Base-by-base conservation (phyloP, 2,888 invertebrate species). In the Ernsta delagoae region DNA sequence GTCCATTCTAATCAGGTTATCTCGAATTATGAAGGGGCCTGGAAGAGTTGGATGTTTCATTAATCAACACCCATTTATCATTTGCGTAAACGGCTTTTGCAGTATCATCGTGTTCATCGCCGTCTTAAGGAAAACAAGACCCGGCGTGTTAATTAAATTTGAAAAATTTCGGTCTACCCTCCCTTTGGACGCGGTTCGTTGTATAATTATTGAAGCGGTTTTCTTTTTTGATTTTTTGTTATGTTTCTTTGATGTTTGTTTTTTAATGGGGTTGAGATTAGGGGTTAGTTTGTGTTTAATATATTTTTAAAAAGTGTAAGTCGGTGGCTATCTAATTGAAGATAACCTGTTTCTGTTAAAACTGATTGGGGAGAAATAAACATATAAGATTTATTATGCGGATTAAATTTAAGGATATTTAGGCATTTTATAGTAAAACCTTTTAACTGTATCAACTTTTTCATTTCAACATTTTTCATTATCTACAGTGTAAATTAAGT, bases 1-100 rank as follows among this genome's bases (percentile, higher is more conserved):
- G 75, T 77, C 72, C 48, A 48, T 78, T 77, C 73, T 79, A 78
- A 80, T 79, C 77, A 74, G 72, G 74, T 76, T 77, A 78, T 78
- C 74, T 72, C 59, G 41, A 74, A 75, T 75, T 70, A 75, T 77
- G 75, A 79, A 79, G 75, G 71, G 45, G 48, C 16, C 48, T 64
- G 72, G 72, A 75, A 75, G 77, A 75, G 76, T 75, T 74, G 72
- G 73, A 63, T 34, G 59, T 65, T 70, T 77, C 78, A 75, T 78
- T 75, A 76, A 78, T 77, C 78, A 75, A 65, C 63, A 65, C 16
- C 70, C 73, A 76, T 77, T 77, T 77, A 75, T 77, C 74, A 75
- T 70, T 73, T 70, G 66, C 71, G 59, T 70, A 71, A 70, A 70
- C 64, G 65, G 70, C 72, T 68, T 74, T 45, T 62, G 73, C 75